phyloP scores from a whole-genome alignment of 2,888 invertebrate species.

The Agriopis aurantiaria region DNA sequence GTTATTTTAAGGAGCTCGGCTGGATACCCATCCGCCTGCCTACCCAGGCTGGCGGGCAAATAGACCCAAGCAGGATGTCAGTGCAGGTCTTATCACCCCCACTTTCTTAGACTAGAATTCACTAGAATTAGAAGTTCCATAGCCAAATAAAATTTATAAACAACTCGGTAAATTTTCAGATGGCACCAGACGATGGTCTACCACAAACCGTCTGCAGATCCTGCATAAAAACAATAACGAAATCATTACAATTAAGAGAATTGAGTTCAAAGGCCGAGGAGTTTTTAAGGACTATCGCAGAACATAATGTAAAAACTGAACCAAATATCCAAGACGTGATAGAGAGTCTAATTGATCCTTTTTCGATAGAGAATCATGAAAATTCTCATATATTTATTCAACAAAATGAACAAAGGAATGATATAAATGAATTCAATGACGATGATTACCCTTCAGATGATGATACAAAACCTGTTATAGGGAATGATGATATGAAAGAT shows the following conservation, averaged over 20 bases:
- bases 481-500: not conserved
- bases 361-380: constrained; percentile 2
- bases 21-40: too few species aligned
- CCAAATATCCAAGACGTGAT: not conserved
- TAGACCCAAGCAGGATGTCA: too few species aligned
- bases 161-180: constrained; percentile 36
- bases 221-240: constrained; percentile 40
- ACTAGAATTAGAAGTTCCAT: too few species aligned
- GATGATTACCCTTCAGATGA: not conserved
- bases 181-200: constrained; percentile 45
- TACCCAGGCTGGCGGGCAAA: too few species aligned
- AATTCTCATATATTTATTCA: not conserved
- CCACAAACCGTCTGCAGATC: constrained; percentile 46
- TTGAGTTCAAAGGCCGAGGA: constrained; percentile 41
- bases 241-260: constrained; percentile 43
- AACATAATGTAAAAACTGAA: constrained; percentile 22
- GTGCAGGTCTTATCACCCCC: too few species aligned
- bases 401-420: constrained; percentile 1
- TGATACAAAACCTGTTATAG: not conserved
- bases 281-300: constrained; percentile 23
- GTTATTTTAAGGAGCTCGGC: too few species aligned
- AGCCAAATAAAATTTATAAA: too few species aligned
- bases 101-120: too few species aligned
- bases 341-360: too few species aligned
- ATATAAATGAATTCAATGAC: not conserved